Evolutionary conservation across 2,797 vertebrate genomes (phyloP).

Genomic region (Catharus ustulatus): DNA sequence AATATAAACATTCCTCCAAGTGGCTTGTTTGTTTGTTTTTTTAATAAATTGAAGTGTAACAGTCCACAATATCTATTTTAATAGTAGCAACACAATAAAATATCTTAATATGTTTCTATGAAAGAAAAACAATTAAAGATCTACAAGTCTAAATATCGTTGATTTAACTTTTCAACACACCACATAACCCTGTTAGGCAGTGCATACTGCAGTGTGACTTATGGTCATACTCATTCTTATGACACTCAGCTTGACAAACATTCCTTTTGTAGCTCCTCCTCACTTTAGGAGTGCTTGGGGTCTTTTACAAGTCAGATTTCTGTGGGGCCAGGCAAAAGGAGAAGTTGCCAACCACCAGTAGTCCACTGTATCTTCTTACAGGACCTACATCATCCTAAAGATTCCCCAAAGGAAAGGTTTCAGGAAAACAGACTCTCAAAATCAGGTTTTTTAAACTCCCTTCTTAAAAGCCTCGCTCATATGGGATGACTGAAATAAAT

Average conservation of each 20-base stretch:
- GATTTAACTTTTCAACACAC: background rate
- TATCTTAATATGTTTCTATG: background rate
- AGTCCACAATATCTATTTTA: background rate
- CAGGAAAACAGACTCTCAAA: background rate
- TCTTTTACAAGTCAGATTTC: background rate
- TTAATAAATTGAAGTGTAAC: background rate
- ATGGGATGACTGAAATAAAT: background rate
- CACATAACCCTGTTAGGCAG: background rate
- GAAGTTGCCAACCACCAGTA: background rate
- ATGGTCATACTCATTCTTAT: background rate
- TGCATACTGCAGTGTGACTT: background rate
- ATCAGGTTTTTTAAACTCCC: background rate
- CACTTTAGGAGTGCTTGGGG: fast-evolving
- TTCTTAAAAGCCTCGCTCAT: background rate
- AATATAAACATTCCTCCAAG: background rate
- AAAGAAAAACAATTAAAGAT: background rate
- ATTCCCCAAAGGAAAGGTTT: background rate
- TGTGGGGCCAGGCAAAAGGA: background rate
- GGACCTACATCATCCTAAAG: background rate
- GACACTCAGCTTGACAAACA: background rate
- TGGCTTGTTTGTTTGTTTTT: background rate
- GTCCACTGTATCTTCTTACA: background rate
- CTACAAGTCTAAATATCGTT: background rate
- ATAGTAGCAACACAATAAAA: background rate
- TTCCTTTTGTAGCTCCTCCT: background rate